Evolutionary conservation across 2,113 vertebrate species (phyloP).

Genomic region (Cebidichthys violaceus): DNA sequence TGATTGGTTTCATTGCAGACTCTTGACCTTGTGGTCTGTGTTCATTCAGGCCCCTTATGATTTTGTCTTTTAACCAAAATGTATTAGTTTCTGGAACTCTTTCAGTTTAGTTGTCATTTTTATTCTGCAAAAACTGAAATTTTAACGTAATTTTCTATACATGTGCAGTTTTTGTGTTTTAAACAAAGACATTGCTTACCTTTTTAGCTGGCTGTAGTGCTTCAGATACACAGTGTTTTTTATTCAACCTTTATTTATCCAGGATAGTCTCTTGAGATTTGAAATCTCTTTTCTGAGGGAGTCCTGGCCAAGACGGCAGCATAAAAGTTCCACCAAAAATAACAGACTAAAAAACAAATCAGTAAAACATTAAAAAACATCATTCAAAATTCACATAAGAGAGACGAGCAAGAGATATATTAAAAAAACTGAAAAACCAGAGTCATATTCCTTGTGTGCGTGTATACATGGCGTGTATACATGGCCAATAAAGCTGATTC

Average conservation of each 20-base stretch:
- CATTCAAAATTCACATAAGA: neutral
- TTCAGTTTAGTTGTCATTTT: neutral
- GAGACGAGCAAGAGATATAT: too few relatives aligned
- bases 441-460: too few relatives aligned
- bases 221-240: neutral
- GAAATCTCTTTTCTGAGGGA: neutral
- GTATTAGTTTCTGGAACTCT: too few relatives aligned
- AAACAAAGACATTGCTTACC: neutral
- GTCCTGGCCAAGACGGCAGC: too few relatives aligned
- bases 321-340: too few relatives aligned
- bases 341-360: neutral
- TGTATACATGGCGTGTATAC: too few relatives aligned
- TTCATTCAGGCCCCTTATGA: too few relatives aligned
- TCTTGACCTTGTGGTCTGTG: neutral
- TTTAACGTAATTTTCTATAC: neutral
- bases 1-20: conserved; percentile 35
- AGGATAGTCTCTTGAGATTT: neutral
- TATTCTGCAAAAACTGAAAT: neutral
- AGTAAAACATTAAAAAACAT: neutral
- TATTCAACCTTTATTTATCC: neutral
- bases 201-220: neutral
- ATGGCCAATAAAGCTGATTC: too few relatives aligned
- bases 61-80: neutral
- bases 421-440: too few relatives aligned
- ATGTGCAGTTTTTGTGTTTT: neutral